phyloP scores from a whole-genome alignment of 2,888 invertebrate genomes.

The Dicyrtomina minuta region DNA sequence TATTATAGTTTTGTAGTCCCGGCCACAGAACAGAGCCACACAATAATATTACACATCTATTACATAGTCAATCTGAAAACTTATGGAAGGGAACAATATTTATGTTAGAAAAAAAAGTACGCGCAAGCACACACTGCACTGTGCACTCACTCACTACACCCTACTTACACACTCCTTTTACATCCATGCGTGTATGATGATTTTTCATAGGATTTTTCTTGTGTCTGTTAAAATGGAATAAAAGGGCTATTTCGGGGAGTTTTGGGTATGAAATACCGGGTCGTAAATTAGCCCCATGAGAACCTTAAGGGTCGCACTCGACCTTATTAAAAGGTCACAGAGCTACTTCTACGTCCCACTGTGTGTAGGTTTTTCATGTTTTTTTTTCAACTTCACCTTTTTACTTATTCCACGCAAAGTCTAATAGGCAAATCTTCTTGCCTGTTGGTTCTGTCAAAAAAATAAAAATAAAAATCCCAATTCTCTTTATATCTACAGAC shows the following conservation, averaged over 20 bases:
- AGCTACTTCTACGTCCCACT: conserved; percentile 45
- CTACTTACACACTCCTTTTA: neutral
- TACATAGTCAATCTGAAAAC: no score
- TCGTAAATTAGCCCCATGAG: conserved; percentile 47
- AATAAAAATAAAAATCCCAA: neutral
- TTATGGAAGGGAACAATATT: no score
- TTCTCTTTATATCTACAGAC: neutral
- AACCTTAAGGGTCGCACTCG: conserved; percentile 47
- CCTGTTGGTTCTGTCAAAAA: conserved; percentile 29
- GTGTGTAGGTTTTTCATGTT: conserved; percentile 43
- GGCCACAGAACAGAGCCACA: no score
- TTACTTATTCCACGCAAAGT: conserved; percentile 27
- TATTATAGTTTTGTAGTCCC: neutral
- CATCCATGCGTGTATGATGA: conserved; percentile 7
- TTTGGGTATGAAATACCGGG: conserved; percentile 29
- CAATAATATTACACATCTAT: no score
- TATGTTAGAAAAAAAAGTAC: neutral
- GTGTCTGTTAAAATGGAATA: conserved; percentile 31
- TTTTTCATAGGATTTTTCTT: neutral
- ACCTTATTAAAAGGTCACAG: conserved; percentile 54
- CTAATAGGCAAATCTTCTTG: conserved; percentile 38
- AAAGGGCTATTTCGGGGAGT: conserved; percentile 34
- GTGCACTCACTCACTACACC: neutral
- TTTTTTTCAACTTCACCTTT: conserved; percentile 17
- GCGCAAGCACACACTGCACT: neutral